These are phyloP conservation scores for Homarus gammarus DNA, from an alignment of 2,888 invertebrate species.

Conservation along the genomic window DNA sequence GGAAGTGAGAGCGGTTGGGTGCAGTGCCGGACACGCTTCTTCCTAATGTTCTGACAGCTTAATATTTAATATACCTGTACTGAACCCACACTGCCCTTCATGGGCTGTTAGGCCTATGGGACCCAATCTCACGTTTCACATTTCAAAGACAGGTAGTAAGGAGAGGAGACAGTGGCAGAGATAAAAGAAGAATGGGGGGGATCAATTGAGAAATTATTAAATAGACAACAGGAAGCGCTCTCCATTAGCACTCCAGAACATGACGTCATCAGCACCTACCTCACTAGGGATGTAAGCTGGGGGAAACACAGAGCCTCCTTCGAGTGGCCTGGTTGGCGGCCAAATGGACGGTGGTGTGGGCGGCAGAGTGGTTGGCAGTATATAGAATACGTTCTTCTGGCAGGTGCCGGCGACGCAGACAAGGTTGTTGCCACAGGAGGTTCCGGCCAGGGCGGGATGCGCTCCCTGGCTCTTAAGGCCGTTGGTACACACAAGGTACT, in stretches of 20 bases:
- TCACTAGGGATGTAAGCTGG: conserved; percentile 23
- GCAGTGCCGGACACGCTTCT: too few relatives aligned
- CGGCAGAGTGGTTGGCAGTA: background rate
- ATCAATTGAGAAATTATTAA: background rate
- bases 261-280: background rate
- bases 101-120: too few relatives aligned
- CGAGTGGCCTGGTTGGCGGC: conserved; percentile 4
- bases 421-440: conserved; percentile 43
- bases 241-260: too few relatives aligned
- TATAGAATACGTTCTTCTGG: background rate
- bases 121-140: too few relatives aligned
- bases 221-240: background rate
- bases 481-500: conserved; percentile 53
- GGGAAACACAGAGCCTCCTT: background rate
- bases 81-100: too few relatives aligned
- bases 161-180: too few relatives aligned
- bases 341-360: background rate
- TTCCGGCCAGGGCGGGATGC: conserved; percentile 59
- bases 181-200: background rate
- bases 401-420: conserved; percentile 49
- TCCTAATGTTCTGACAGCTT: too few relatives aligned
- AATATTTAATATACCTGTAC: too few relatives aligned
- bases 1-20: too few relatives aligned
- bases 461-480: conserved; percentile 33
- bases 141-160: too few relatives aligned